Conservation (phyloP, 2,888 invertebrate species). For the Pterostichus madidus region DNA sequence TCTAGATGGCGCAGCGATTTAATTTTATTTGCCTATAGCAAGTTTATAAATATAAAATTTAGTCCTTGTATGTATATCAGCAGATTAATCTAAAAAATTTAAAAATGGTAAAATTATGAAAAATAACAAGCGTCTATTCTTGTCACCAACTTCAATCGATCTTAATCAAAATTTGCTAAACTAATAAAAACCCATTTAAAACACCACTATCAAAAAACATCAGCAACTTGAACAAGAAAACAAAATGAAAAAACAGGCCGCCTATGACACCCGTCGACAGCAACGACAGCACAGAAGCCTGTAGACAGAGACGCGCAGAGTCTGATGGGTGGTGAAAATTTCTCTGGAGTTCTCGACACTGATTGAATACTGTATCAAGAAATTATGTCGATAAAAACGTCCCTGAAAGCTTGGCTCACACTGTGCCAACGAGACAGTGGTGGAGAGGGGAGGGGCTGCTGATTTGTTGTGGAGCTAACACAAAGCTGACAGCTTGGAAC, state of each 20-base stretch:
- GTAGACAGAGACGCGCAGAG: background rate
- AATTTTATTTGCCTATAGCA: too few relatives aligned
- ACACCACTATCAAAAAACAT: background rate
- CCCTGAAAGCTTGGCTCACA: slow-evolving; percentile 54
- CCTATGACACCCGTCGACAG: slow-evolving; percentile 7
- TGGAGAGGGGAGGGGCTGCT: background rate
- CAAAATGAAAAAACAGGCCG: slow-evolving; percentile 22
- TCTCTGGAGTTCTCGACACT: slow-evolving; percentile 68
- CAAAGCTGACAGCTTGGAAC: slow-evolving; percentile 50
- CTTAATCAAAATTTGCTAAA: slow-evolving; percentile 4
- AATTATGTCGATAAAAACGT: slow-evolving; percentile 69
- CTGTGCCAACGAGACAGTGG: background rate
- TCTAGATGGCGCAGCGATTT: too few relatives aligned
- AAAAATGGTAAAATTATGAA: too few relatives aligned
- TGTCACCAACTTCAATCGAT: background rate
- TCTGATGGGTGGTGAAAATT: slow-evolving; percentile 59
- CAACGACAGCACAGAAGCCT: background rate
- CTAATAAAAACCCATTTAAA: slow-evolving; percentile 7
- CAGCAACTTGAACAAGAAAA: slow-evolving; percentile 10
- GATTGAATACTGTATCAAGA: slow-evolving; percentile 69
- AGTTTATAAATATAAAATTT: too few relatives aligned
- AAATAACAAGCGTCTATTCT: background rate
- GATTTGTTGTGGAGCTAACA: slow-evolving; percentile 55
- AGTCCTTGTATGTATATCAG: too few relatives aligned
- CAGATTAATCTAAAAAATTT: too few relatives aligned